These are phyloP conservation scores for Lindbergichthys nudifrons DNA, from an alignment of 2,797 vertebrate species.

Conservation along the genomic window DNA sequence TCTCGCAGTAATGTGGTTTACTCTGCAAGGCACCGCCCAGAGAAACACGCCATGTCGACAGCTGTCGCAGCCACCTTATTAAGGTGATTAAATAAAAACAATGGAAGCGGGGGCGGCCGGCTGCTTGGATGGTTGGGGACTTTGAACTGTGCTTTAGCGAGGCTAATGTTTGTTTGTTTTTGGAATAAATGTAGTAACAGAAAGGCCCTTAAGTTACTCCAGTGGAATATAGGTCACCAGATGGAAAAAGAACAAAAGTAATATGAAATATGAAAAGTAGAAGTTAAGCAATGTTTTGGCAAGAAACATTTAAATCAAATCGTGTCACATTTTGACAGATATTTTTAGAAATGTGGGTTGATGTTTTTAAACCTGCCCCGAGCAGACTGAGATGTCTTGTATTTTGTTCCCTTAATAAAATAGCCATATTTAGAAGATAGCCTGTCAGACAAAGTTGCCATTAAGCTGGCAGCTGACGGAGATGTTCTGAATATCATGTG, in stretches of 20 bases:
- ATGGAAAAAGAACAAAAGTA: slow-evolving; percentile 41
- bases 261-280: slow-evolving; percentile 23
- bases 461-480: slow-evolving; percentile 60
- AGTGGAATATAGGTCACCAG: slow-evolving; percentile 44
- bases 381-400: slow-evolving; percentile 19
- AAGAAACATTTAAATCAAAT: slow-evolving; percentile 22
- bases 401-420: slow-evolving; percentile 38
- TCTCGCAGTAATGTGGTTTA: slow-evolving; percentile 70
- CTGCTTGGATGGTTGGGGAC: slow-evolving; percentile 42
- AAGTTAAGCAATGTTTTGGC: not conserved
- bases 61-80: slow-evolving; percentile 79
- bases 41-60: slow-evolving; percentile 71
- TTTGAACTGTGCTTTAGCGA: slow-evolving; percentile 40
- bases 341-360: slow-evolving; percentile 14
- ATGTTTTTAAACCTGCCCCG: slow-evolving; percentile 25
- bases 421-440: slow-evolving; percentile 42
- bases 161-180: slow-evolving; percentile 8
- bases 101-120: slow-evolving; percentile 46
- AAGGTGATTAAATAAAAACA: slow-evolving; percentile 83
- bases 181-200: slow-evolving; percentile 41
- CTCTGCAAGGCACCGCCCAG: slow-evolving; percentile 60
- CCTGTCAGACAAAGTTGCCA: slow-evolving; percentile 60
- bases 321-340: slow-evolving; percentile 16
- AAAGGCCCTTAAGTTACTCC: slow-evolving; percentile 48
- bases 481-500: slow-evolving; percentile 49